phyloP scores from a whole-genome alignment of 2,888 invertebrate genomes.

The Apoda limacodes region DNA sequence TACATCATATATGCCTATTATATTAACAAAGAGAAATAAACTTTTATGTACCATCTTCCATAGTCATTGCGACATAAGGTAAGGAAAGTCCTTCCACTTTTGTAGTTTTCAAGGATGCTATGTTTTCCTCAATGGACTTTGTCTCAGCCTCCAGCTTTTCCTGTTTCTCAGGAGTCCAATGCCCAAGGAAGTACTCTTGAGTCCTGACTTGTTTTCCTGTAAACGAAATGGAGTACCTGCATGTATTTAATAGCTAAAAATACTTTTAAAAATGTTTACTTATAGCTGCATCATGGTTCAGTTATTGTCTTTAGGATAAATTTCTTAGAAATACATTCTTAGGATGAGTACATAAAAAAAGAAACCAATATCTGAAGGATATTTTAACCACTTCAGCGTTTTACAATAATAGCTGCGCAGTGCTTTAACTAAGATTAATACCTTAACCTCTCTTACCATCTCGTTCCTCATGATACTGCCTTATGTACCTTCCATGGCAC shows the following conservation, averaged over 20 bases:
- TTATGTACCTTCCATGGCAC: conserved; percentile 90
- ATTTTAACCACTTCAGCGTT: too few species aligned
- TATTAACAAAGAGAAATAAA: neutral
- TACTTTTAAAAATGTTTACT: conserved; percentile 1
- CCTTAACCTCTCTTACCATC: too few species aligned
- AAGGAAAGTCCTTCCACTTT: conserved; percentile 90
- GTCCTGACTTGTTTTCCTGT: conserved; percentile 79
- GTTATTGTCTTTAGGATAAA: too few species aligned
- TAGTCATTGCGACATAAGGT: conserved; percentile 89
- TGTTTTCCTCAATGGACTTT: conserved; percentile 56
- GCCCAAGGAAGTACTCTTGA: conserved; percentile 89
- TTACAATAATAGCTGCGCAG: too few species aligned
- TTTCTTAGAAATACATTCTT: too few species aligned
- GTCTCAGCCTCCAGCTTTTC: conserved; percentile 65
- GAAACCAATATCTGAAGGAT: too few species aligned
- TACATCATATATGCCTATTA: too few species aligned
- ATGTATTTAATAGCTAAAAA: too few species aligned
- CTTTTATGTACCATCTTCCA: conserved; percentile 78
- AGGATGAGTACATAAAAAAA: too few species aligned
- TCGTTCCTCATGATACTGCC: conserved; percentile 96
- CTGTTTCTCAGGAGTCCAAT: conserved; percentile 76
- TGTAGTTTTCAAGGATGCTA: conserved; percentile 70
- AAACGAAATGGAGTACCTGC: too few species aligned
- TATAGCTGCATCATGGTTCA: too few species aligned
- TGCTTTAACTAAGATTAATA: too few species aligned